Conservation (phyloP, 2,888 invertebrate species). For the Chrysotoxum bicinctum region DNA sequence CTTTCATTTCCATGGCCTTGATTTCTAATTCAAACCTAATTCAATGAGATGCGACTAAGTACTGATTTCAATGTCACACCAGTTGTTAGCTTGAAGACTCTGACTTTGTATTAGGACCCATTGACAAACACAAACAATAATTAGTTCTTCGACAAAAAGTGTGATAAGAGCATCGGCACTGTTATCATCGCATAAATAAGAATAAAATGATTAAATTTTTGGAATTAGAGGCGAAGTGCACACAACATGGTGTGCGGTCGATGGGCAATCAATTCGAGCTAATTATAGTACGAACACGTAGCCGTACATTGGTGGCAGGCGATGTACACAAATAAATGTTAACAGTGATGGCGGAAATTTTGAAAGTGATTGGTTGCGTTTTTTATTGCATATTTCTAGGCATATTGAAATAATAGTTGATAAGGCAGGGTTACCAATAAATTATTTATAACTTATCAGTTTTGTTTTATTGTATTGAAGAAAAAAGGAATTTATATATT, state of each 20-base stretch:
- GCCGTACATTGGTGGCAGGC: neutral
- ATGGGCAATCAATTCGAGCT: neutral
- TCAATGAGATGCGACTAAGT: conserved; percentile 16
- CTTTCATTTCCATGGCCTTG: conserved; percentile 51
- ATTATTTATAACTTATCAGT: neutral
- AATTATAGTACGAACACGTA: neutral
- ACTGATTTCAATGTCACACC: conserved; percentile 26
- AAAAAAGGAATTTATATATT: neutral
- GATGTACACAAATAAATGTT: no score
- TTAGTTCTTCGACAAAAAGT: neutral
- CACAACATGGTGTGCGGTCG: neutral
- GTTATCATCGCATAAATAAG: conserved; percentile 6
- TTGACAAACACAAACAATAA: neutral
- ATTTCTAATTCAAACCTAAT: conserved; percentile 1
- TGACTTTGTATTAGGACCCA: neutral
- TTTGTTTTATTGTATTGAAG: neutral
- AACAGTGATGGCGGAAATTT: neutral
- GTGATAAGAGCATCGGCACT: conserved; percentile 9
- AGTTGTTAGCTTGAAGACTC: conserved; percentile 32
- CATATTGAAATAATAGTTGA: neutral
- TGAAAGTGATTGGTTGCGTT: neutral
- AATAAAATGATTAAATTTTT: neutral
- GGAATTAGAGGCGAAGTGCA: neutral
- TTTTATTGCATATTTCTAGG: neutral
- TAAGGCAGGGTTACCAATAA: neutral